Evolutionary conservation across 2,113 vertebrate species (phyloP).

Genomic region (Chaenocephalus aceratus): DNA sequence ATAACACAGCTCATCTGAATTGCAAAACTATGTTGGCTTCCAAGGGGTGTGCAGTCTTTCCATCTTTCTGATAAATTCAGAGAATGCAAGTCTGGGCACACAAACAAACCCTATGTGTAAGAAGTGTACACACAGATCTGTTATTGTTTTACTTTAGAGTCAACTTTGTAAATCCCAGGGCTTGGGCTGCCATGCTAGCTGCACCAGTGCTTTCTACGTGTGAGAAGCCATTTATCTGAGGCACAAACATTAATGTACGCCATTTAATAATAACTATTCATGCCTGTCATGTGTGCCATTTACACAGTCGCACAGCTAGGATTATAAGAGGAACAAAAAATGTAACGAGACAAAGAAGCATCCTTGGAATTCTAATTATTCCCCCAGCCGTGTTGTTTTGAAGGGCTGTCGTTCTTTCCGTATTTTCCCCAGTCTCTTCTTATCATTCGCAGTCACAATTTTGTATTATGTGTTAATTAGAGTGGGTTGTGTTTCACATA

Average conservation of each 20-base stretch:
- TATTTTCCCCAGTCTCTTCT: conserved; percentile 22
- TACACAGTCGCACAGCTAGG: conserved; percentile 25
- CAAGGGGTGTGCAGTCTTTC: background rate
- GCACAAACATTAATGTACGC: conserved; percentile 39
- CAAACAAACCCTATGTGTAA: background rate
- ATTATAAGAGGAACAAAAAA: conserved; percentile 41
- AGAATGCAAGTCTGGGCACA: conserved; percentile 10
- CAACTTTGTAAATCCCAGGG: conserved; percentile 17
- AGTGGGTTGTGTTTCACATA: conserved; percentile 20
- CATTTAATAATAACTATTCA: conserved; percentile 64
- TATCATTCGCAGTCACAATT: conserved; percentile 37
- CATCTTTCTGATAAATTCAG: conserved; percentile 14
- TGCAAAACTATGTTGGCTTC: conserved; percentile 9
- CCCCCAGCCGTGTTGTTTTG: conserved; percentile 18
- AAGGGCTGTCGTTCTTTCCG: conserved; percentile 8
- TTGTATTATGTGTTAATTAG: conserved; percentile 54
- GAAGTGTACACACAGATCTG: background rate
- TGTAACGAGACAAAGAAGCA: conserved; percentile 36
- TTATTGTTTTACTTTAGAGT: conserved; percentile 18
- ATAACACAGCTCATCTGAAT: conserved; percentile 28
- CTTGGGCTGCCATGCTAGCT: background rate
- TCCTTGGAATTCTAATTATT: conserved; percentile 55
- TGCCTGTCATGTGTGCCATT: conserved; percentile 54
- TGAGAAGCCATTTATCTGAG: conserved; percentile 37
- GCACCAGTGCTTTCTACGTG: background rate